Evolutionary conservation across 2,797 vertebrate species (phyloP), one percentile per base, ranked within the genome.

Genomic region (Leucoraja ocellata): DNA sequence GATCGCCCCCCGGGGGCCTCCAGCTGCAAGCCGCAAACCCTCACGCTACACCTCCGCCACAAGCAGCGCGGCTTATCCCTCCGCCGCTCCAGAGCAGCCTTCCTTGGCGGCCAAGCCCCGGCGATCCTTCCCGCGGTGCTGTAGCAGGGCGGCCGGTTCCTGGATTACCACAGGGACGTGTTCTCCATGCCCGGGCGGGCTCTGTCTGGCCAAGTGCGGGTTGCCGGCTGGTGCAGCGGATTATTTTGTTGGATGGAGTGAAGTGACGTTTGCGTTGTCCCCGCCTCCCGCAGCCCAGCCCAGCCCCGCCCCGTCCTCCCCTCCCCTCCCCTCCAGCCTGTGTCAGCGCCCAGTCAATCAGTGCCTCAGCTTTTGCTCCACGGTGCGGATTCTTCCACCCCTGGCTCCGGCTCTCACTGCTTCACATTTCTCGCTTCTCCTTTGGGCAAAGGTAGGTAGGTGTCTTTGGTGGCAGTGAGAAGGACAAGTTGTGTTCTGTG

Each of bases 311-410:
- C 94, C 94, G 88, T 1, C 39, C 32, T 32, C 32, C 93, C 93
- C 93, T 94, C 95, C 93, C 93, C 94, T 94, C 95, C 93, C 93
- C 93, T 94, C 94, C 93, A 94, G 94, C 94, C 94, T 54, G 90
- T 91, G 90, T 91, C 68, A 74, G 21, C 18, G 65, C 90, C 90
- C 4, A 54, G 18, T 74, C 65, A 74, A 74, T 91, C 90, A 91
- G 90, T 73, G 90, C 90, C 68, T 74, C 90, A 73, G 90, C 90
- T 71, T 91, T 91, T 73, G 90, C 90, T 91, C 21, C 90, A 73
- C 90, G 10, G 65, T 91, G 68, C 90, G 90, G 90, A 61, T 74
- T 91, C 3, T 88, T 10, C 71, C 68, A 46, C 16, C 90, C 21
- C 71, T 25, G 90, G 10, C 90, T 74, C 68, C 21, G 32, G 7